These are phyloP conservation scores for Solen grandis DNA, from an alignment of 1,140 invertebrate species.

Conservation along the genomic window DNA sequence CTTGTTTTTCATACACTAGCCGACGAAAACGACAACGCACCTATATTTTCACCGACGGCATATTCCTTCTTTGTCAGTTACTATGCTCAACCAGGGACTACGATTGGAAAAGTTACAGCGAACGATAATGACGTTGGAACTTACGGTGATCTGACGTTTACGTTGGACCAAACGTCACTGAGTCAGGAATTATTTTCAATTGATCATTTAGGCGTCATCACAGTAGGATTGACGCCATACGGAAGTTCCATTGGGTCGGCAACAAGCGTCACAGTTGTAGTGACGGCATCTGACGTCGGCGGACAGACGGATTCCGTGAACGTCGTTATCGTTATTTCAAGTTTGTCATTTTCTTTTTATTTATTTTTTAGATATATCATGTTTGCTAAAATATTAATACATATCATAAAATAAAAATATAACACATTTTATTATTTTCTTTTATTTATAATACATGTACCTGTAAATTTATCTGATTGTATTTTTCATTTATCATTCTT, in stretches of 20 bases:
- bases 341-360: too few relatives aligned
- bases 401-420: too few relatives aligned
- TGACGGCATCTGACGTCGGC: slow-evolving; percentile 6
- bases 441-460: too few relatives aligned
- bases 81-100: slow-evolving; percentile 17
- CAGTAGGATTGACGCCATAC: neutral
- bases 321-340: too few relatives aligned
- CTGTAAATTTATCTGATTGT: too few relatives aligned
- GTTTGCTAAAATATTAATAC: too few relatives aligned
- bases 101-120: slow-evolving; percentile 18
- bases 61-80: slow-evolving; percentile 44
- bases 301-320: too few relatives aligned
- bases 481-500: too few relatives aligned
- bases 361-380: too few relatives aligned
- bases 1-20: neutral
- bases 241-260: neutral
- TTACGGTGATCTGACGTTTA: slow-evolving; percentile 20
- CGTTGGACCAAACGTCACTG: slow-evolving; percentile 7
- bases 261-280: neutral
- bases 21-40: slow-evolving; percentile 32
- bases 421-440: too few relatives aligned
- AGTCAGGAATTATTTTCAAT: slow-evolving; percentile 14
- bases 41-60: slow-evolving; percentile 24
- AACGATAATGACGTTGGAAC: slow-evolving; percentile 19
- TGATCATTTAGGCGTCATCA: neutral